These are phyloP conservation scores for Drosophila ercepeae DNA, from an alignment of 1,140 invertebrate genomes.

Conservation along the genomic window DNA sequence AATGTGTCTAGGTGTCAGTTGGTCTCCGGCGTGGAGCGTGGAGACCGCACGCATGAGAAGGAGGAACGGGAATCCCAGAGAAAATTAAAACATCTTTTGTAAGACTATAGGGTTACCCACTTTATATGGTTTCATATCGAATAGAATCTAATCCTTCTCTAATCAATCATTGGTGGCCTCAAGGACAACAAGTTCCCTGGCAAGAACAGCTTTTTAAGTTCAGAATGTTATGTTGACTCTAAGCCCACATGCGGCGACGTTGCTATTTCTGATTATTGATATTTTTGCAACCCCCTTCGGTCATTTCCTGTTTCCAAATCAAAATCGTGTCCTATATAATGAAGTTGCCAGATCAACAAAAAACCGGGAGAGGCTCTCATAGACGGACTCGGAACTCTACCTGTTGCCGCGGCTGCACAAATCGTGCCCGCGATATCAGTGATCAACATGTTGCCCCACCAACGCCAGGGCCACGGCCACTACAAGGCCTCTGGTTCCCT, in stretches of 20 bases:
- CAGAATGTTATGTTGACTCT: not conserved
- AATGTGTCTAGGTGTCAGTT: conserved; percentile 79
- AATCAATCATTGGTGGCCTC: conserved; percentile 7
- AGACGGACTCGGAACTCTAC: conserved; percentile 46
- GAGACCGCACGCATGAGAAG: conserved; percentile 15
- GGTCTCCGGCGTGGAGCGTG: conserved; percentile 27
- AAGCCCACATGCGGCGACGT: conserved; percentile 60
- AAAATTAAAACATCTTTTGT: not conserved
- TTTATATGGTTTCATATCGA: no score
- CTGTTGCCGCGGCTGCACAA: conserved; percentile 61
- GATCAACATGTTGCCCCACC: conserved; percentile 74
- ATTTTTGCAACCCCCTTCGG: no score
- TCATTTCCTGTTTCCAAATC: no score
- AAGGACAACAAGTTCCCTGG: conserved; percentile 48
- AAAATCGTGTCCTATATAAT: conserved; percentile 80
- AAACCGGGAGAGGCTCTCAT: conserved; percentile 47
- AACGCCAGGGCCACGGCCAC: conserved; percentile 31
- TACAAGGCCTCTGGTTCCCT: conserved; percentile 44
- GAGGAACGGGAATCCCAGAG: conserved; percentile 7
- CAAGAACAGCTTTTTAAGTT: conserved; percentile 12
- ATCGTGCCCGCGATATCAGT: conserved; percentile 77
- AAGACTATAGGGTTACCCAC: no score
- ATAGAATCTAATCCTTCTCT: not conserved
- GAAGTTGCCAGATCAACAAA: conserved; percentile 80
- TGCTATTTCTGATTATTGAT: no score